Evolutionary conservation across 1,140 invertebrate species (phyloP), one percentile per base, ranked within the genome.

Genomic region (Apocrypta bakeri): DNA sequence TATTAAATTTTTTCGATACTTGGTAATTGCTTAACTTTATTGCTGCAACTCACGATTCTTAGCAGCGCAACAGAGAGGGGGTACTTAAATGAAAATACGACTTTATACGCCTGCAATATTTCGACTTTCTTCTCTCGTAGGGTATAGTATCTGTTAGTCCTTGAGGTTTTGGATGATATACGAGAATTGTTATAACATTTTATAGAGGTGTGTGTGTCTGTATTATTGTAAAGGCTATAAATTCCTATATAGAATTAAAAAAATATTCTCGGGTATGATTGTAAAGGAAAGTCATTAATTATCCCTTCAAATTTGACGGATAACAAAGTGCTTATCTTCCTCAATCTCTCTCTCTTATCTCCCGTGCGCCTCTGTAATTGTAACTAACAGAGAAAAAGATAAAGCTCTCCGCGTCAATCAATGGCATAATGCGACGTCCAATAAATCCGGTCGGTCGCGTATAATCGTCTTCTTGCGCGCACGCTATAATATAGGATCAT

Each of bases 401-500:
- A 56, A 56, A 56, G n/a, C 48, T 56, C 48, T 4, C 3, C 21
- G 48, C 48, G 48, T 56, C 48, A 56, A 56, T 56, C 48, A 56
- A 17, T 56, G 48, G 48, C 21, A 21, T 56, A 56, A 56, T 56
- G 48, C 17, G 48, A 66, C 27, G 27, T 27, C 64, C 64, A 66
- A 66, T 66, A 66, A 66, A 66, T 66, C 25, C 25, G 27, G 12
- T 66, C 31, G 21, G 48, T 21, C 31, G 27, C 27, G 17, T 73
- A 85, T 86, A 85, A 86, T 86, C 84, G 84, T 17, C 21, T 3
- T 14, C 69, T 71, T 21, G 2, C 69, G 27, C 29, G n/a, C 64
- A 24, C n/a, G 2, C 2, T 31, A 29, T 37, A 31, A 14, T 31
- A 85, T 81, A 82, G 73, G 85, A 83, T 86, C 84, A 83, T 85